Evolutionary conservation across 2,888 invertebrate species (phyloP).

Genomic region (Linhomoeus sp.): DNA sequence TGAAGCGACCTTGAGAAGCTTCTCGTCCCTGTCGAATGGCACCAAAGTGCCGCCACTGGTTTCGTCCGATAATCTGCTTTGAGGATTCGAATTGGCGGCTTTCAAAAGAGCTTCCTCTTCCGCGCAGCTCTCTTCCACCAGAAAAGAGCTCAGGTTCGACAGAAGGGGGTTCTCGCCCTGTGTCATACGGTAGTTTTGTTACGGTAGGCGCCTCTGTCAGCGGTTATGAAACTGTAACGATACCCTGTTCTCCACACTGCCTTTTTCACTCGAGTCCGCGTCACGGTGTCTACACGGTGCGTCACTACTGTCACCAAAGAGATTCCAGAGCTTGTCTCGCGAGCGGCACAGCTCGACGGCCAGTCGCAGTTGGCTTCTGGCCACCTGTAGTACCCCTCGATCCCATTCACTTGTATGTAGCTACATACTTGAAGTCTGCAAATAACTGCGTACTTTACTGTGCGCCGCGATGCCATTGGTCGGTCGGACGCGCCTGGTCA

Average conservation of each 20-base stretch:
- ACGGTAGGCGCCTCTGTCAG: no score
- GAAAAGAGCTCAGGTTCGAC: conserved; percentile 85
- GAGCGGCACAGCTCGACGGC: no score
- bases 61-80: conserved; percentile 51
- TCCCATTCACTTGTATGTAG: no score
- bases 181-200: no score
- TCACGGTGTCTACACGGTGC: neutral
- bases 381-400: no score
- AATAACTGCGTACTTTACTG: conserved; percentile 58
- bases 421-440: no score
- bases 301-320: conserved; percentile 10
- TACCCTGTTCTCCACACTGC: no score
- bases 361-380: no score
- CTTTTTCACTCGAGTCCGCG: neutral
- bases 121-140: conserved; percentile 85
- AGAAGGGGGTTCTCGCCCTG: conserved; percentile 71
- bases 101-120: conserved; percentile 65
- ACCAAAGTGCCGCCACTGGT: conserved; percentile 17
- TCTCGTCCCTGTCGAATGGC: conserved; percentile 47
- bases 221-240: conserved; percentile 18
- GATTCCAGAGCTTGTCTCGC: no score
- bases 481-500: conserved; percentile 74
- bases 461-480: conserved; percentile 75
- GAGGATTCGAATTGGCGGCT: conserved; percentile 18
- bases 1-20: no score